Evolutionary conservation across 2,888 invertebrate genomes (phyloP), one percentile per base, ranked within the genome.

Genomic region (Agrotis exclamationis): DNA sequence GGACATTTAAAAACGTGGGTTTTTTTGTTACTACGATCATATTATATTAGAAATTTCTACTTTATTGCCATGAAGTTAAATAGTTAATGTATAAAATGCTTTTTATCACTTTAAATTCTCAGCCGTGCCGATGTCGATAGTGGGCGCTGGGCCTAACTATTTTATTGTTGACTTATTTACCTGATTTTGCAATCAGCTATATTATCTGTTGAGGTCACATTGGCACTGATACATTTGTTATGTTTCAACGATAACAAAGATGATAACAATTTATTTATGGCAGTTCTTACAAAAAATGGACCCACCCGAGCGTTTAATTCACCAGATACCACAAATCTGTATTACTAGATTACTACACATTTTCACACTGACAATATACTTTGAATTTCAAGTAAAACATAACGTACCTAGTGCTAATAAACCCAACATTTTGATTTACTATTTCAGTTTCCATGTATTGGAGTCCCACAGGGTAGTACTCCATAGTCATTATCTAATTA

Each of bases 111-210:
- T n/a, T n/a, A n/a, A n/a, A n/a, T n/a, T n/a, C n/a, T n/a, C n/a
- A n/a, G n/a, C n/a, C n/a, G n/a, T n/a, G n/a, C n/a, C n/a, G n/a
- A n/a, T n/a, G n/a, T n/a, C n/a, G n/a, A n/a, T n/a, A n/a, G n/a
- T n/a, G n/a, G n/a, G n/a, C n/a, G n/a, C n/a, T n/a, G n/a, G n/a
- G n/a, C n/a, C n/a, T n/a, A n/a, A 24, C 4, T 20, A 24, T 69
- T 58, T 45, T 39, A 28, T 47, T 74, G 18, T 7, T 73, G 20
- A 50, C 28, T 39, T 13, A 22, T 56, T 50, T 65, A 74, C 75
- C 72, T 75, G 72, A 76, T 73, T 73, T 68, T 28, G n/a, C 50
- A 54, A 76, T 76, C 53, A 73, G 47, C 68, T 59, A 45, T 67
- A 39, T 73, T 73, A 69, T 76, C 76, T 28, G 28, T 24, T 50